Percentiles rank a stretch among this genome's conserved stretches.
Evolutionary conservation across 2,113 vertebrate species (phyloP).

Genomic region (Phalacrocorax pelagicus): DNA sequence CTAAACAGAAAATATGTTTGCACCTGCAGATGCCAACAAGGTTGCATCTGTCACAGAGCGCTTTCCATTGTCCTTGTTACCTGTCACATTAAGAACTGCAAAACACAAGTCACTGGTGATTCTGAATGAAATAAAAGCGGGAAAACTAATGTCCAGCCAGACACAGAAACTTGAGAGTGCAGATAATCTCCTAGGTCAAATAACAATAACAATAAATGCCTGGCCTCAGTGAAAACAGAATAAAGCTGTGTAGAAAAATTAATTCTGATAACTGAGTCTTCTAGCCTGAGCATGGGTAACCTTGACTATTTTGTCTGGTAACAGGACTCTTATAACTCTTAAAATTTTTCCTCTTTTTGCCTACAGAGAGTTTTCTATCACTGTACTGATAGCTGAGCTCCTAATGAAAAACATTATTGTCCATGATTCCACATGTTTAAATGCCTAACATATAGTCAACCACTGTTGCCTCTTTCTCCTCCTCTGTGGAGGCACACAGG

Average conservation of each 20-base stretch:
- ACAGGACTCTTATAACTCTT: neutral
- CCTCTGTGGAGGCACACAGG: neutral
- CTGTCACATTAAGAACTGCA: conserved; percentile 8
- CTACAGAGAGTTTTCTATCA: neutral
- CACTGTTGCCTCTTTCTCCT: neutral
- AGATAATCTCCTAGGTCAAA: neutral
- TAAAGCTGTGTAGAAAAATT: neutral
- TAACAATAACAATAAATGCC: neutral
- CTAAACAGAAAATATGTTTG: conserved; percentile 28
- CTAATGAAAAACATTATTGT: neutral
- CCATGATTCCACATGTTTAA: neutral
- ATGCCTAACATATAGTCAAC: neutral
- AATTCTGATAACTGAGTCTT: neutral
- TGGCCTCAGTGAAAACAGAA: neutral
- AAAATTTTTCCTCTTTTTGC: neutral
- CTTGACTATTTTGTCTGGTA: neutral
- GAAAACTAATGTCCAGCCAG: neutral
- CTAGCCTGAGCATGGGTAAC: neutral
- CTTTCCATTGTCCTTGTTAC: conserved; percentile 32
- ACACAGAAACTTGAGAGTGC: neutral
- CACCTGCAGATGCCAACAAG: neutral
- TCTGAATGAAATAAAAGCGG: neutral
- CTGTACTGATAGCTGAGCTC: neutral
- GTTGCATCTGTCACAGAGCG: neutral
- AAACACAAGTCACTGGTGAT: neutral